A percentile compares a stretch with the other conserved stretches of the same genome.
Conservation (phyloP, 2,888 invertebrate genomes). For the Lasioglossum morio region DNA sequence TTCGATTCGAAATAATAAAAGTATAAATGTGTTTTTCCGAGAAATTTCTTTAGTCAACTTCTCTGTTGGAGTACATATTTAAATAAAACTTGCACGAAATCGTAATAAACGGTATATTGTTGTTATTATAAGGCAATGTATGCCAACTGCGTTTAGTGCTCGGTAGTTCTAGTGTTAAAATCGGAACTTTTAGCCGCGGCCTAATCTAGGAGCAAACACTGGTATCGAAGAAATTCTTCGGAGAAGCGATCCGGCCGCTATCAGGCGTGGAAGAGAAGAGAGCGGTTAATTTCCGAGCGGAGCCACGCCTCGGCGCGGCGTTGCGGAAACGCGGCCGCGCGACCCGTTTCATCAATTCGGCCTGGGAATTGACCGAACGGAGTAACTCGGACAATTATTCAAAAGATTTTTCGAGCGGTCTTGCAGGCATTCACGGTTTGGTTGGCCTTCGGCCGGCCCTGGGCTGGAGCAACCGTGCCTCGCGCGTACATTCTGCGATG, state of each 20-base stretch:
- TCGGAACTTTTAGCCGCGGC: no score
- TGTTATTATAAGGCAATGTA: no score
- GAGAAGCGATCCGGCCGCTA: neutral
- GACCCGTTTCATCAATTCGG: constrained; percentile 13
- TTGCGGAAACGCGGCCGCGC: neutral
- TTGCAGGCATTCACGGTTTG: constrained; percentile 48
- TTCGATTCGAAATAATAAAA: no score
- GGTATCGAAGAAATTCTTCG: no score
- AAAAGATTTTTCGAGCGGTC: constrained; percentile 44
- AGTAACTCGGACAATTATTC: constrained; percentile 57
- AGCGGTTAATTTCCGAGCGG: constrained; percentile 15
- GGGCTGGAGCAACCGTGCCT: constrained; percentile 58
- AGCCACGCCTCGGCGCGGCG: constrained; percentile 9
- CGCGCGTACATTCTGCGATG: constrained; percentile 64
- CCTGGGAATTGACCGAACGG: constrained; percentile 26
- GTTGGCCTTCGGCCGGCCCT: constrained; percentile 65
- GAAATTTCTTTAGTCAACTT: no score
- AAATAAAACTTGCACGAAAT: no score
- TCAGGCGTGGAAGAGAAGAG: neutral
- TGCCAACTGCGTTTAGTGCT: no score
- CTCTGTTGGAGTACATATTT: no score
- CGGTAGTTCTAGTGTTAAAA: no score
- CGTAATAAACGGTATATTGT: no score
- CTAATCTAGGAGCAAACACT: no score
- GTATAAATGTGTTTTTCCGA: no score